These are phyloP conservation scores for Nezara viridula DNA, from an alignment of 2,888 invertebrate species.

Conservation along the genomic window DNA sequence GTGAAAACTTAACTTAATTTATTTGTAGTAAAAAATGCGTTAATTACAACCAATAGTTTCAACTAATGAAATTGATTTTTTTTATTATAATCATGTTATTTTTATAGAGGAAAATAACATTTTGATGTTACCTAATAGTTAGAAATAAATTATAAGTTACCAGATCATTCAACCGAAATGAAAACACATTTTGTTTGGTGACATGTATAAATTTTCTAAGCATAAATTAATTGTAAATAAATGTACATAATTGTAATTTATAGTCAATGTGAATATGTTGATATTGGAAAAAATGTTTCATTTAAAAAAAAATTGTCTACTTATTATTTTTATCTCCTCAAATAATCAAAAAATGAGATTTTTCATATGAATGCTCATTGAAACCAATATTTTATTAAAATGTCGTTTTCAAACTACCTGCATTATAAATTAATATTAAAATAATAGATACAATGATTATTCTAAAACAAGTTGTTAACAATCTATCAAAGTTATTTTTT, in stretches of 20 bases:
- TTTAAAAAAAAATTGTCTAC: neutral
- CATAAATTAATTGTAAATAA: constrained; percentile 40
- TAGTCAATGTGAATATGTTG: constrained; percentile 23
- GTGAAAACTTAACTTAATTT: neutral
- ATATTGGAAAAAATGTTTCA: neutral
- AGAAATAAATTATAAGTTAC: neutral
- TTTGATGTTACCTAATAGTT: neutral
- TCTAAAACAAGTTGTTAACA: neutral
- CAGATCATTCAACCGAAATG: constrained; percentile 1
- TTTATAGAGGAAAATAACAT: neutral
- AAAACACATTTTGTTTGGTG: neutral
- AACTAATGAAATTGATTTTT: neutral
- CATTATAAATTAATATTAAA: no score
- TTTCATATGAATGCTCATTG: neutral
- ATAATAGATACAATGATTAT: no score
- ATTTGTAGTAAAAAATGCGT: neutral
- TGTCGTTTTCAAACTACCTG: no score
- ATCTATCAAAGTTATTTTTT: neutral
- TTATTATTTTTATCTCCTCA: neutral
- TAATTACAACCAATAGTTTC: neutral
- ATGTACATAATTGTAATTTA: constrained; percentile 21
- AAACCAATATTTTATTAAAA: neutral
- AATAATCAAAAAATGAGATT: neutral
- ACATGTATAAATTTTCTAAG: neutral
- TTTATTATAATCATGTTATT: neutral